Percentiles rank a stretch among this genome's conserved stretches.
These are phyloP conservation scores for Malacosoma neustria DNA, from an alignment of 2,888 invertebrate species.

Conservation along the genomic window DNA sequence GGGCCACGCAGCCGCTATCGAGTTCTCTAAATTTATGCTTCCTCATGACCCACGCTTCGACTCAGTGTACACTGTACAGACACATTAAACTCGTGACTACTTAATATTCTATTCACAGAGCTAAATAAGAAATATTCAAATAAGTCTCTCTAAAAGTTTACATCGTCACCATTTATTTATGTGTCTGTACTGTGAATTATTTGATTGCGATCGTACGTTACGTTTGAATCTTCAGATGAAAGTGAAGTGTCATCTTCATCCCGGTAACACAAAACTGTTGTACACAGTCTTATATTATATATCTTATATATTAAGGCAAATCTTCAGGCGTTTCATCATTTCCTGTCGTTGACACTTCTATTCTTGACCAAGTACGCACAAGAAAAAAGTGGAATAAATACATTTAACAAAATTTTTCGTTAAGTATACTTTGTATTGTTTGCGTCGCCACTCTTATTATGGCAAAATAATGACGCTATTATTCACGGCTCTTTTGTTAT, in stretches of 20 bases:
- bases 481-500: constrained; percentile 64
- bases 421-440: constrained; percentile 20
- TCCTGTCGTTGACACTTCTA: too few relatives aligned
- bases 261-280: too few relatives aligned
- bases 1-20: constrained; percentile 43
- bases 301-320: too few relatives aligned
- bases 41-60: constrained; percentile 63
- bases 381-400: too few relatives aligned
- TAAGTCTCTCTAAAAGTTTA: constrained; percentile 20
- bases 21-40: constrained; percentile 68
- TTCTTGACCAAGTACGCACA: too few relatives aligned
- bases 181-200: not conserved
- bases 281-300: too few relatives aligned
- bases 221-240: too few relatives aligned
- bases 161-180: constrained; percentile 18
- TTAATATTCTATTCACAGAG: constrained; percentile 45
- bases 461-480: constrained; percentile 61
- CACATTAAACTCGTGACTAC: constrained; percentile 37
- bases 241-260: too few relatives aligned
- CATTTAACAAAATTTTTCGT: not conserved
- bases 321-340: too few relatives aligned
- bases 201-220: not conserved
- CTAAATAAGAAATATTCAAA: constrained; percentile 38
- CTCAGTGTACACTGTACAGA: constrained; percentile 27
- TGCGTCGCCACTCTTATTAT: constrained; percentile 38